Conservation (phyloP, 2,113 vertebrate genomes). For the Pseudorasbora parva region DNA sequence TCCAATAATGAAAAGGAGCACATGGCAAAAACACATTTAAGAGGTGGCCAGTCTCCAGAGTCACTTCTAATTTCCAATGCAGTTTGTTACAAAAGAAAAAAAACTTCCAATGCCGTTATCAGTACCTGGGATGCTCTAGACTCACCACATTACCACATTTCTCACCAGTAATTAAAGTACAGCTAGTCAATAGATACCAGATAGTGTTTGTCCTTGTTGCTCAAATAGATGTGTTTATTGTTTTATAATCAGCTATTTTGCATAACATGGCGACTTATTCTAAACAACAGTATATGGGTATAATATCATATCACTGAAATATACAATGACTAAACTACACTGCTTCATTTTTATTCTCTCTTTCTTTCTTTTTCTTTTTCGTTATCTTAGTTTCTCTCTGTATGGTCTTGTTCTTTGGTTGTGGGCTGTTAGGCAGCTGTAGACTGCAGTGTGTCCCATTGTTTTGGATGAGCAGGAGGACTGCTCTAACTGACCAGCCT, state of each 20-base stretch:
- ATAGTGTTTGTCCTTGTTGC: neutral
- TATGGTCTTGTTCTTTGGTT: conserved; percentile 9
- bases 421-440: conserved; percentile 25
- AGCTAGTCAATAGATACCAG: conserved; percentile 1
- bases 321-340: neutral
- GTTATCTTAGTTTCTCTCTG: neutral
- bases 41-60: conserved; percentile 69
- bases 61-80: conserved; percentile 70
- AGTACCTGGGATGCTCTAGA: conserved; percentile 21
- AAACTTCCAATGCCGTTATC: conserved; percentile 21
- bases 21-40: conserved; percentile 76
- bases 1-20: conserved; percentile 82
- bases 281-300: neutral
- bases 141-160: conserved; percentile 6
- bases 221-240: conserved; percentile 28
- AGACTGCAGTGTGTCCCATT: conserved; percentile 49
- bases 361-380: neutral
- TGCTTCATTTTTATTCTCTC: neutral
- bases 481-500: conserved; percentile 48
- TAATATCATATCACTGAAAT: neutral
- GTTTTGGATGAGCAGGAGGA: conserved; percentile 46
- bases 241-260: neutral
- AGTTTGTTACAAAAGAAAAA: conserved; percentile 61
- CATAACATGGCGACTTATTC: neutral
- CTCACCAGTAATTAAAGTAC: neutral